phyloP scores from a whole-genome alignment of 2,888 invertebrate species.

The Azorinus chamasolen region DNA sequence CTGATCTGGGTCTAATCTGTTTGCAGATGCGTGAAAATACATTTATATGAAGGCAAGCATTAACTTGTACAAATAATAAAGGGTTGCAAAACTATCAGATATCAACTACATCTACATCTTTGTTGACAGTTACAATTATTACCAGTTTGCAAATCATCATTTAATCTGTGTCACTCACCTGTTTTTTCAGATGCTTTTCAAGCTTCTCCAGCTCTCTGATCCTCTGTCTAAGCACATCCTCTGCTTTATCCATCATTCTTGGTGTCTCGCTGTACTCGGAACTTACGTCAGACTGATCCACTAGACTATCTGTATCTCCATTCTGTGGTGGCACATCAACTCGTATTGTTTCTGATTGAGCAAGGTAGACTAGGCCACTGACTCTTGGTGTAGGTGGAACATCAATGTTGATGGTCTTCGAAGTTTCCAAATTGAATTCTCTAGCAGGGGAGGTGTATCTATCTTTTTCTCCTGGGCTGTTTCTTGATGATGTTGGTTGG shows the following conservation, averaged over 20 bases:
- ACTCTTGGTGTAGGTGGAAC: conserved; percentile 41
- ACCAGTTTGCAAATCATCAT: no score
- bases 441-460: conserved; percentile 25
- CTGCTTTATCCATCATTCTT: conserved; percentile 80
- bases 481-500: no score
- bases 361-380: conserved; percentile 23
- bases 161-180: conserved; percentile 69
- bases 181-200: conserved; percentile 81
- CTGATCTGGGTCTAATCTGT: no score
- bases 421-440: conserved; percentile 51
- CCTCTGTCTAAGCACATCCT: conserved; percentile 80
- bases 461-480: not conserved
- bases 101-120: no score
- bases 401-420: conserved; percentile 64
- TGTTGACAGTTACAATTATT: no score
- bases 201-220: conserved; percentile 82
- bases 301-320: conserved; percentile 12
- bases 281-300: conserved; percentile 31
- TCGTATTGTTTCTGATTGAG: conserved; percentile 54
- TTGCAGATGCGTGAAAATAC: no score
- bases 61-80: no score
- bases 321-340: conserved; percentile 17
- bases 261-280: conserved; percentile 14
- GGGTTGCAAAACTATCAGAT: no score
- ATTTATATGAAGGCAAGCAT: no score